Conservation (phyloP, 2,888 invertebrate species). For the Cotesia congregata region DNA sequence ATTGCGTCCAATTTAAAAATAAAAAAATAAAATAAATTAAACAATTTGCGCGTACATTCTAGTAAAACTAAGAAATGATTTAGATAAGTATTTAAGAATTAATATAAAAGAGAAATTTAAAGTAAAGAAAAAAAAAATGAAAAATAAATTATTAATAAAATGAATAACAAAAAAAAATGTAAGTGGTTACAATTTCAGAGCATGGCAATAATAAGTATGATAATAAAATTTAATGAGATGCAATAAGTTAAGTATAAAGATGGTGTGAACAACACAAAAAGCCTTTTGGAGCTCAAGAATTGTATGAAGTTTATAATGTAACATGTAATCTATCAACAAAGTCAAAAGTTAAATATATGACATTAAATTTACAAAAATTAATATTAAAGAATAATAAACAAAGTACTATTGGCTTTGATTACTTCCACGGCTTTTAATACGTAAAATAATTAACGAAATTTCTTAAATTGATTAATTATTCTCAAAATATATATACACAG, state of each 20-base stretch:
- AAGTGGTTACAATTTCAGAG: slow-evolving; percentile 40
- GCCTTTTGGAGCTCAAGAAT: slow-evolving; percentile 66
- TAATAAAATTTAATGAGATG: background rate
- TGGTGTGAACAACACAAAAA: slow-evolving; percentile 52
- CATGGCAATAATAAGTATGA: slow-evolving; percentile 37
- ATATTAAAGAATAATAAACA: slow-evolving; percentile 41
- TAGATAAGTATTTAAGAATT: slow-evolving; percentile 41
- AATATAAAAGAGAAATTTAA: slow-evolving; percentile 26
- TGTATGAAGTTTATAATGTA: slow-evolving; percentile 58
- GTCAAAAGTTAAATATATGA: slow-evolving; percentile 16
- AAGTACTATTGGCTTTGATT: slow-evolving; percentile 48
- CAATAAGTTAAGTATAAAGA: slow-evolving; percentile 19
- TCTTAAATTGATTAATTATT: slow-evolving; percentile 26
- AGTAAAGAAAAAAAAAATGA: slow-evolving; percentile 23
- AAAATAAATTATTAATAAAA: slow-evolving; percentile 35
- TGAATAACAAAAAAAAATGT: slow-evolving; percentile 38
- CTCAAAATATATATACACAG: slow-evolving; percentile 34
- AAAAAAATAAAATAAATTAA: slow-evolving; percentile 46
- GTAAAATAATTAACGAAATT: slow-evolving; percentile 27
- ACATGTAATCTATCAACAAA: slow-evolving; percentile 53
- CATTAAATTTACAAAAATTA: slow-evolving; percentile 32
- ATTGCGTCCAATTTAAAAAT: slow-evolving; percentile 65
- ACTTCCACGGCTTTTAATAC: slow-evolving; percentile 48
- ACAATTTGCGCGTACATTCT: slow-evolving; percentile 54
- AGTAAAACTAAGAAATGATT: slow-evolving; percentile 50